A percentile compares a stretch with the other conserved stretches of the same genome.
Conservation (phyloP, 2,113 vertebrate species). For the Varanus salvator region DNA sequence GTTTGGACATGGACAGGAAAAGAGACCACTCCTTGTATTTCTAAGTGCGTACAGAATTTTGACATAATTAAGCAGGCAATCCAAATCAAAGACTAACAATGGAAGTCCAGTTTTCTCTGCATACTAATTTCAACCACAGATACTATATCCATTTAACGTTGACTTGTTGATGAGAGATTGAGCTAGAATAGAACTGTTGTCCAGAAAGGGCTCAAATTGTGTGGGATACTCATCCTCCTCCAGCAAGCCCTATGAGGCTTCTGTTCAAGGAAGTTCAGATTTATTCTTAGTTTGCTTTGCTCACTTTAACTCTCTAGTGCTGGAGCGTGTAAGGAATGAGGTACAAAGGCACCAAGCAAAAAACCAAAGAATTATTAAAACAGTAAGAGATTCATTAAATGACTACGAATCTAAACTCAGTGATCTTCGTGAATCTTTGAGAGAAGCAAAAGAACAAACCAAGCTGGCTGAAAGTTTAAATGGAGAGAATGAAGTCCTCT, state of each 20-base stretch:
- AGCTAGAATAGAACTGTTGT: neutral
- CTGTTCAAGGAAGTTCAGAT: slow-evolving; percentile 11
- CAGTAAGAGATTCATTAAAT: slow-evolving; percentile 78
- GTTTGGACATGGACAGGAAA: no score
- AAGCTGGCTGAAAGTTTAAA: slow-evolving; percentile 86
- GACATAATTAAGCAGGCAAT: neutral
- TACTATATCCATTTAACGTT: neutral
- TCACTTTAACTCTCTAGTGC: slow-evolving; percentile 77
- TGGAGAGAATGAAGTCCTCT: slow-evolving; percentile 76
- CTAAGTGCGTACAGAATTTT: neutral
- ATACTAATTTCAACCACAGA: neutral
- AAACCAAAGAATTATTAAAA: slow-evolving; percentile 79
- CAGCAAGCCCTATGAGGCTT: neutral
- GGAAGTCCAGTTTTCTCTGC: no score
- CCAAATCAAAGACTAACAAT: neutral
- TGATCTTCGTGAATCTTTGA: slow-evolving; percentile 82
- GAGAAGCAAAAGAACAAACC: slow-evolving; percentile 75
- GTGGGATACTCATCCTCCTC: neutral
- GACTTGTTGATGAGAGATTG: neutral
- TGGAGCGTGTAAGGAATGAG: slow-evolving; percentile 80
- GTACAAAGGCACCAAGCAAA: slow-evolving; percentile 79
- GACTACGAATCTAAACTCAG: slow-evolving; percentile 84
- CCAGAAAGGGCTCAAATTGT: neutral
- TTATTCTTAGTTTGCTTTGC: slow-evolving; percentile 27
- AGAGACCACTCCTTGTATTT: neutral